Conservation (phyloP, 2,797 vertebrate genomes). For the Poecilia gillii region DNA sequence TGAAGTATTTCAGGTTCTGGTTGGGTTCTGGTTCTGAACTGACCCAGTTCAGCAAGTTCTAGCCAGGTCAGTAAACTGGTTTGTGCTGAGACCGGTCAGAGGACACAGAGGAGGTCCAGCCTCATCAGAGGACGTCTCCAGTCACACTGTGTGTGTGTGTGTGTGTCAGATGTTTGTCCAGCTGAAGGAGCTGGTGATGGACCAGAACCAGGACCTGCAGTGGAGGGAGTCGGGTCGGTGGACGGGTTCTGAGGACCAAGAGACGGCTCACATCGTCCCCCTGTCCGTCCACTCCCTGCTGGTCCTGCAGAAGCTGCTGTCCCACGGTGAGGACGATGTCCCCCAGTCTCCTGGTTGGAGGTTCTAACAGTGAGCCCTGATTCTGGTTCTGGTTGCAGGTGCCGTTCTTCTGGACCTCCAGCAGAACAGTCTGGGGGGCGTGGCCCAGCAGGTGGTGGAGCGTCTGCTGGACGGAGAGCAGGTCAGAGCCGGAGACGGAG, state of each 20-base stretch:
- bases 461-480: constrained; percentile 94
- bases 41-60: not conserved
- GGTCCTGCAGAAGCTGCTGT: constrained; percentile 85
- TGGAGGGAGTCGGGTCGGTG: constrained; percentile 93
- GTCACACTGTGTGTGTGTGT: not conserved
- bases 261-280: constrained; percentile 88
- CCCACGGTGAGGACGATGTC: constrained; percentile 78
- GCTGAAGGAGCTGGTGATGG: constrained; percentile 90
- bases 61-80: not conserved
- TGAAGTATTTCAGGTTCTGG: not conserved
- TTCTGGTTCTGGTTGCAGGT: constrained; percentile 69
- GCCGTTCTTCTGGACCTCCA: constrained; percentile 90
- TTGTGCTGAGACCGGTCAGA: not conserved
- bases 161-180: constrained; percentile 89
- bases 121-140: not conserved
- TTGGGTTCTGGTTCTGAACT: not conserved
- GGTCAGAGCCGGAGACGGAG: constrained; percentile 88
- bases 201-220: constrained; percentile 92
- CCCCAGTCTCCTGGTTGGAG: not conserved
- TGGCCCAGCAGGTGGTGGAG: constrained; percentile 92
- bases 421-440: constrained; percentile 88
- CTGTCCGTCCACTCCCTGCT: constrained; percentile 89
- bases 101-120: not conserved
- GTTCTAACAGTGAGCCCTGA: not conserved
- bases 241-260: constrained; percentile 94